Evolutionary conservation across 2,888 invertebrate species (phyloP).

Genomic region (Punctoribates punctum): DNA sequence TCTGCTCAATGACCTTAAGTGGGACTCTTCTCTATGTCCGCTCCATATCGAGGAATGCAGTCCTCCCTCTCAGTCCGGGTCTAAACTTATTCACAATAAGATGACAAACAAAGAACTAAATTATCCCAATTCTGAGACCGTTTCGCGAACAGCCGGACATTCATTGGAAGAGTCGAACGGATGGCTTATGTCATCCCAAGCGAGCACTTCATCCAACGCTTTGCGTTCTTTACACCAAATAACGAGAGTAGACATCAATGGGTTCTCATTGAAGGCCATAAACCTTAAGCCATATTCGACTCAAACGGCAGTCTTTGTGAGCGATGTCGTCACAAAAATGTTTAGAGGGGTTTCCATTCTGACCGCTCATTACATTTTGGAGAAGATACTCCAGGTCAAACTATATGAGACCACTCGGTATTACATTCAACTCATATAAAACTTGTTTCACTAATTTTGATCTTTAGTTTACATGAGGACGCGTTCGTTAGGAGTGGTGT

Average conservation of each 20-base stretch:
- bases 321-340: slow-evolving; percentile 47
- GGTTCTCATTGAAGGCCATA: slow-evolving; percentile 11
- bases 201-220: slow-evolving; percentile 21
- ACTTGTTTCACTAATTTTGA: background rate
- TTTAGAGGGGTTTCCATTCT: slow-evolving; percentile 46
- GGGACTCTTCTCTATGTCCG: slow-evolving; percentile 39
- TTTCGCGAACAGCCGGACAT: background rate
- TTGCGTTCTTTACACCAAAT: slow-evolving; percentile 32
- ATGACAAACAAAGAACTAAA: background rate
- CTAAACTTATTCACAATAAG: slow-evolving; percentile 6
- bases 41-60: slow-evolving; percentile 40
- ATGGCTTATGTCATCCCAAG: slow-evolving; percentile 19
- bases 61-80: slow-evolving; percentile 33
- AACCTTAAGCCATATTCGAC: slow-evolving; percentile 37
- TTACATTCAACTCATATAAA: background rate
- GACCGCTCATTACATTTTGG: slow-evolving; percentile 69
- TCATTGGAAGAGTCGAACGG: background rate
- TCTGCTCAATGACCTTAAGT: slow-evolving; percentile 36
- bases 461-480: slow-evolving; percentile 34
- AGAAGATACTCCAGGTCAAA: slow-evolving; percentile 71
- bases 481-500: slow-evolving; percentile 28
- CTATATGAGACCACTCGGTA: slow-evolving; percentile 78
- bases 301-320: slow-evolving; percentile 45
- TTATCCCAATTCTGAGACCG: background rate
- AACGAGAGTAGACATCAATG: slow-evolving; percentile 30